A percentile compares a stretch with the other conserved stretches of the same genome.
Evolutionary conservation across 2,888 invertebrate species (phyloP).

Genomic region (Nephrocerus scutellatus): DNA sequence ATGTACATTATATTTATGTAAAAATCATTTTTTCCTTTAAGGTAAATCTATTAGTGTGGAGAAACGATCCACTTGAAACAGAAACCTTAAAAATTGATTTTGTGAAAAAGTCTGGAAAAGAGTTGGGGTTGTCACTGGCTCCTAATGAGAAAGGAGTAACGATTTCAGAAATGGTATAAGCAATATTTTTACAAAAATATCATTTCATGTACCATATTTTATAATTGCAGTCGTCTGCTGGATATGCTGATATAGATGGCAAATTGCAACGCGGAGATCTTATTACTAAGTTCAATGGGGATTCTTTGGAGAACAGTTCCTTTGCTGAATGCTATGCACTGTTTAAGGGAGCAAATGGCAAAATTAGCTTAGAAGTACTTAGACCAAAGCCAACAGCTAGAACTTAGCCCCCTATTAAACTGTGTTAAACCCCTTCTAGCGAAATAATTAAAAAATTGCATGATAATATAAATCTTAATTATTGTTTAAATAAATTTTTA

Average conservation of each 20-base stretch:
- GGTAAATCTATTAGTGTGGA: slow-evolving; percentile 78
- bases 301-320: slow-evolving; percentile 66
- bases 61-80: slow-evolving; percentile 67
- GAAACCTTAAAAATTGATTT: slow-evolving; percentile 76
- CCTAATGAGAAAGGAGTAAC: slow-evolving; percentile 79
- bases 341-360: slow-evolving; percentile 79
- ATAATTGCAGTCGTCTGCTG: slow-evolving; percentile 67
- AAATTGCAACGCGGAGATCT: slow-evolving; percentile 88
- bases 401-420: slow-evolving; percentile 24
- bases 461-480: too few species aligned
- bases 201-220: too few species aligned
- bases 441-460: too few species aligned
- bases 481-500: too few species aligned
- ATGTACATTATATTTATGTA: slow-evolving; percentile 1
- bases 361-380: slow-evolving; percentile 74
- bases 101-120: slow-evolving; percentile 78
- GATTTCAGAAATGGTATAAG: slow-evolving; percentile 88
- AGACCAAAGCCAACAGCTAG: slow-evolving; percentile 63
- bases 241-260: slow-evolving; percentile 80
- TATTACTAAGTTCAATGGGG: slow-evolving; percentile 80
- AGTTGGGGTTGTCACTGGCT: slow-evolving; percentile 79
- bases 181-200: too few species aligned
- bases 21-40: slow-evolving; percentile 39
- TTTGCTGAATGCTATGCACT: slow-evolving; percentile 83
- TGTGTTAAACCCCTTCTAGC: too few species aligned